Evolutionary conservation across 2,113 vertebrate genomes (phyloP), one percentile per base, ranked within the genome.

Genomic region (Calidris pygmaea): DNA sequence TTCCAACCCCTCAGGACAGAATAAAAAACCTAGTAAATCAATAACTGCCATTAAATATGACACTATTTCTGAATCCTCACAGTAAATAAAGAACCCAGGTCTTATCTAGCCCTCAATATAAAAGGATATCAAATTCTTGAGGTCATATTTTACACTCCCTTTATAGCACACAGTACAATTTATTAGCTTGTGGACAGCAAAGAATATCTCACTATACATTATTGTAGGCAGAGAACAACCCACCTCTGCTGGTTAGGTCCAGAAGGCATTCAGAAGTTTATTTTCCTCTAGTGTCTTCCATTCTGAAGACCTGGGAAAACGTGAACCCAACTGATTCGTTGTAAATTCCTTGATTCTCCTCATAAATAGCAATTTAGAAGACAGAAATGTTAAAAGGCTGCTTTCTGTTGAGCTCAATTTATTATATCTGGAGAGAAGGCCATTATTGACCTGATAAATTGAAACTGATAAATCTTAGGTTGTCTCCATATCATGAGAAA

Each of bases 381-480:
- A 77, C 35, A 87, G 53, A 95, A 95, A 92, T 62, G 66, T 90
- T 87, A 93, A 94, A 97, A 93, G 58, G 41, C 89, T 91, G 62
- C 62, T 93, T 80, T 91, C 90, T 79, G 77, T 73, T 62, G 32
- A 82, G 62, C 59, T 91, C 55, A 87, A 95, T 92, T 55, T 89
- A 92, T 93, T 70, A 89, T 9, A 55, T 73, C 58, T 79, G 70
- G 58, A 90, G 37, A 95, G 53, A 93, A 78, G 58, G 66, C 50
- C 59, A 87, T 85, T 95, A 91, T 53, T 90, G 84, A 85, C 47
- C 50, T 89, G 93, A 92, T 60, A 89, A 95, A 97, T 79, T 95
- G 86, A 89, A 96, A 96, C n/a, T 77, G 86, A 94, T 94, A 94
- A 95, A 95, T 95, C 87, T 89, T 87, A 26, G 19, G 37, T 35